Base-by-base conservation (phyloP, 1,140 invertebrate species). In the Brachionus angularis region DNA sequence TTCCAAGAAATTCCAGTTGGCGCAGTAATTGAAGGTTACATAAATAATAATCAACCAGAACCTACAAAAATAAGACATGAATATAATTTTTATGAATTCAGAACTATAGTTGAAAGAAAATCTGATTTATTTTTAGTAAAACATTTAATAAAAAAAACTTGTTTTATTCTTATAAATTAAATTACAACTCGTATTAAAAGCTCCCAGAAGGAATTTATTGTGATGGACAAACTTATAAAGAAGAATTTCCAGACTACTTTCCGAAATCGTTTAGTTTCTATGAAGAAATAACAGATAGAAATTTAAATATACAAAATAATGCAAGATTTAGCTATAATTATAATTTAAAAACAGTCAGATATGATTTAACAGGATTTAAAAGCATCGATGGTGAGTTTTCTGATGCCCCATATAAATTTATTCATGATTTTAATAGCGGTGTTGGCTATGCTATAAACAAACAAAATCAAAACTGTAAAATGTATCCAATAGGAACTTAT, bases 31-130 rank as follows among this genome's bases (percentile, higher is more conserved):
- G 62, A 50, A 18, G 62, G 42, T 10, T 47, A 29, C 12, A 36
- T 47, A 5, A 50, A 67, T 23, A 67, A 34, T 12, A 36, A 67
- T 27, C 21, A 46, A 29, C 27, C 62, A n/a, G 36, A 46, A 1
- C 23, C 18, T 16, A 46, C 39, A 1, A 46, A 47, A 67, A 67
- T 67, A 3, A 50, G 47, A 46, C 46, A 34, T 50, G 62, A 67
- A 67, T 67, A 67, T 27, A 67, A 67, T 25, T 67, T 67, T 50
- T 67, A 34, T 50, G 62, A 67, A 25, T 67, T 67, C 47, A 50
- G 47, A 50, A 47, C 62, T 12, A 29, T 29, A 1, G 29, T 67
- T 50, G 62, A 67, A 47, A 44, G 42, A 46, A 29, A 36, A 33
- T 46, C 33, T 47, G 42, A 67, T 67, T 34, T 67, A 18, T 50